Evolutionary conservation across 2,113 vertebrate genomes (phyloP), one percentile per base, ranked within the genome.

Genomic region (Aspidoscelis tigris): DNA sequence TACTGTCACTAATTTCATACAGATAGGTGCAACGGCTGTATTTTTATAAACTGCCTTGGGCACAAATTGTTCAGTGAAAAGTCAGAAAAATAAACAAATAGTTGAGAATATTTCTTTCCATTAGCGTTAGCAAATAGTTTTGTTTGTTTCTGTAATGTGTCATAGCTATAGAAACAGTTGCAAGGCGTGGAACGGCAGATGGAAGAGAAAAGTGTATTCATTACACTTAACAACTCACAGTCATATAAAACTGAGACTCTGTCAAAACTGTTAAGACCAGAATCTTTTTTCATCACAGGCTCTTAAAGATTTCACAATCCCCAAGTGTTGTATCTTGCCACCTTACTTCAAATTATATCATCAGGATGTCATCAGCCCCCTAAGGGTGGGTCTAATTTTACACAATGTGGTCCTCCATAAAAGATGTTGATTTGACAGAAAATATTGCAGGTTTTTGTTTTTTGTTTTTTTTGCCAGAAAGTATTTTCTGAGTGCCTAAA

Each of bases 401-500:
- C 65, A 80, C 44, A 21, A 70, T 39, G 4, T 12, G 7, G 18
- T 39, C 26, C 44, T 39, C 8, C 22, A 10, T 70, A 21, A 16
- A 39, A 39, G 16, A 21, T 24, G 20, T 41, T 55, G 79, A 61
- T 75, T 65, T 65, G 41, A 47, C 43, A 33, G 26, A 65, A 65
- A 47, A 66, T 65, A 65, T 33, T 24, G 10, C 43, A 94, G 90
- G 89, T 33, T 33, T 33, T 33, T 33, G 33, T 33, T 33, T n/a
- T n/a, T n/a, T 88, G 55, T 4, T 91, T 83, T 91, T 85, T 93
- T 95, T 93, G 39, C 58, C 85, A 21, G 82, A 90, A 91, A 91
- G 74, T 90, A 39, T 86, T 91, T 92, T 94, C 84, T 81, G 69
- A 39, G 22, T 70, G 90, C 80, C 92, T 81, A 88, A 64, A 80